phyloP scores from a whole-genome alignment of 2,888 invertebrate species.

The Cheiracanthium punctorium region DNA sequence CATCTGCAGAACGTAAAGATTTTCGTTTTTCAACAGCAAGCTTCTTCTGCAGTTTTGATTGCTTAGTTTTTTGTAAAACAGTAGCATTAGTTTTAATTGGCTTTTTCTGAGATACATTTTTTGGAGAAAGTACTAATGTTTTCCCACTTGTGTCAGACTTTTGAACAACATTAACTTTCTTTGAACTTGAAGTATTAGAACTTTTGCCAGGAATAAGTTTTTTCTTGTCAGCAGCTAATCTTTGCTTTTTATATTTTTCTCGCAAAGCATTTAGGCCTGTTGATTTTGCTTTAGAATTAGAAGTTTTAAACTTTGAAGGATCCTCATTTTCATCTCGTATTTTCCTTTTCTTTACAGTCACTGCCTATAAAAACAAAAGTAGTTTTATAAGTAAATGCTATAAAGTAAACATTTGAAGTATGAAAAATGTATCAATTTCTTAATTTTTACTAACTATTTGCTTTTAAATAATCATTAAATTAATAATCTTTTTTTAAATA shows the following conservation, averaged over 20 bases:
- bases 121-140: not conserved
- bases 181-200: not conserved
- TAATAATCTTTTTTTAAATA: too few species aligned
- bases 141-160: conserved; percentile 26
- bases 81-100: not conserved
- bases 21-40: conserved; percentile 67
- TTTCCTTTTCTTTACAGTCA: conserved; percentile 38
- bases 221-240: conserved; percentile 79
- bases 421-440: not conserved
- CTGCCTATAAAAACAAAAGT: conserved; percentile 31
- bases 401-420: not conserved
- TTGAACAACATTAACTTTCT: conserved; percentile 7
- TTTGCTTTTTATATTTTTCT: conserved; percentile 81
- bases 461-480: too few species aligned
- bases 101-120: not conserved
- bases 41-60: conserved; percentile 19
- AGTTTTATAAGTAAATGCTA: not conserved
- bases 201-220: conserved; percentile 38
- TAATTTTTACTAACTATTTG: not conserved
- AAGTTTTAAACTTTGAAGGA: conserved; percentile 14
- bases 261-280: conserved; percentile 79
- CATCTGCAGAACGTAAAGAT: conserved; percentile 62
- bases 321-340: conserved; percentile 33
- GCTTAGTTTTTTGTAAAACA: conserved; percentile 24
- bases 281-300: conserved; percentile 40